Evolutionary conservation across 2,888 invertebrate genomes (phyloP).

Genomic region (Chorisops tibialis): DNA sequence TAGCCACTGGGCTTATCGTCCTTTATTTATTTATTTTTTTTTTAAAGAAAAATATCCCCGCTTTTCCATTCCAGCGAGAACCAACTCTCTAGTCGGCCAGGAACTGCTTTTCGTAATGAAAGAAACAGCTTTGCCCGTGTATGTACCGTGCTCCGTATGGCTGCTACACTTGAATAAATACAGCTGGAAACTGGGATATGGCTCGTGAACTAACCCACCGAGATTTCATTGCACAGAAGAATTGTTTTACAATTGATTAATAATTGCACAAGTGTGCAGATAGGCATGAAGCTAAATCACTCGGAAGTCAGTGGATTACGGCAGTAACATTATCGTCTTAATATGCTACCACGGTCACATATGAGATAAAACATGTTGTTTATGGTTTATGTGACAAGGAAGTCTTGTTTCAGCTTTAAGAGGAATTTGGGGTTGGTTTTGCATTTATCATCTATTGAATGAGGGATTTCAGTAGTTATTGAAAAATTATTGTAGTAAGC

Average conservation of each 20-base stretch:
- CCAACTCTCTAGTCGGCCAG: constrained; percentile 11
- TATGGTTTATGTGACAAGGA: no score
- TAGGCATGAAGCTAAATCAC: constrained; percentile 4
- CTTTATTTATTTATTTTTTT: no score
- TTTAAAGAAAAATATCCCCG: no score
- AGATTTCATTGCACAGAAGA: neutral
- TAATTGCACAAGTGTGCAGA: constrained; percentile 20
- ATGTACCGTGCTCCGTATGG: neutral
- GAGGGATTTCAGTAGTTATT: no score
- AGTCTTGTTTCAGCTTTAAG: no score
- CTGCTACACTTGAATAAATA: constrained; percentile 6
- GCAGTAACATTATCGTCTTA: no score
- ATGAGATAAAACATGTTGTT: no score
- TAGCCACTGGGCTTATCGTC: no score
- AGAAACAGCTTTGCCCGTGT: neutral
- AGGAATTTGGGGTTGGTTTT: no score
- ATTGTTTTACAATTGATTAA: constrained; percentile 24
- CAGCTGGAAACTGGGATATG: constrained; percentile 14
- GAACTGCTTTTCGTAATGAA: constrained; percentile 16
- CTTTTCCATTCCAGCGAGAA: neutral
- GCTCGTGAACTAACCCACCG: constrained; percentile 20
- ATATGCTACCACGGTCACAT: no score
- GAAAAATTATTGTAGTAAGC: no score
- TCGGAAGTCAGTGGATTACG: constrained; percentile 7
- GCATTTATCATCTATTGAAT: no score